Percentiles rank a stretch among this genome's conserved stretches.
These are phyloP conservation scores for Megalops cyprinoides DNA, from an alignment of 2,797 vertebrate genomes.

Conservation along the genomic window DNA sequence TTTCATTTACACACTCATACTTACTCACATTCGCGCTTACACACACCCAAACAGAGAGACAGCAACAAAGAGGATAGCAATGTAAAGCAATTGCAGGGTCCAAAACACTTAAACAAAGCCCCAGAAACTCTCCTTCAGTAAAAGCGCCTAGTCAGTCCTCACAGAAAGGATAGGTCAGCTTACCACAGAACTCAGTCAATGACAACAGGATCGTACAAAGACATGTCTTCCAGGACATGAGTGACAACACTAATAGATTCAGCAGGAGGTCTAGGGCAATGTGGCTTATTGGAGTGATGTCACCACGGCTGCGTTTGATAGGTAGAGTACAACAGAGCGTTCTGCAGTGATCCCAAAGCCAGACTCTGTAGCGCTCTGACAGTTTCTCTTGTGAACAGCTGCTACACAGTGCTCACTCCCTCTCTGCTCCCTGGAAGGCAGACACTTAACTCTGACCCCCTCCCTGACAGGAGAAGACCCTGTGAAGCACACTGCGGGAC, in stretches of 20 bases:
- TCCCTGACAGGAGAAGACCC: neutral
- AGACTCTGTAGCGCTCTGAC: neutral
- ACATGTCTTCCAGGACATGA: neutral
- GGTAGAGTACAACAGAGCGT: neutral
- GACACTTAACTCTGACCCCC: neutral
- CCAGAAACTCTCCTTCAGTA: too few relatives aligned
- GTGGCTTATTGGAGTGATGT: neutral
- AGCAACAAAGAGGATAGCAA: slow-evolving; percentile 42
- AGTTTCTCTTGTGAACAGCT: neutral
- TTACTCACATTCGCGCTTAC: neutral
- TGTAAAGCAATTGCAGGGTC: slow-evolving; percentile 74
- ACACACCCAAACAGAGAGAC: neutral
- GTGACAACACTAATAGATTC: neutral
- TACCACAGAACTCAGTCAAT: neutral
- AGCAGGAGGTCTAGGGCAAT: neutral
- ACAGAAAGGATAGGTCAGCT: neutral
- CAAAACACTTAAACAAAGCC: slow-evolving; percentile 44
- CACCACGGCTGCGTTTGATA: neutral
- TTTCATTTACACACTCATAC: neutral
- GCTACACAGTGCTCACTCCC: too few relatives aligned
- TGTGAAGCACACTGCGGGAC: neutral
- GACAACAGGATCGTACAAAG: neutral
- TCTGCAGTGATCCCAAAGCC: neutral
- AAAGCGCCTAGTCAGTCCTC: neutral
- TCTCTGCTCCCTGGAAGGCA: too few relatives aligned